A percentile compares a stretch with the other conserved stretches of the same genome.
These are phyloP conservation scores for Diorhabda carinulata DNA, from an alignment of 1,140 invertebrate genomes.

Conservation along the genomic window DNA sequence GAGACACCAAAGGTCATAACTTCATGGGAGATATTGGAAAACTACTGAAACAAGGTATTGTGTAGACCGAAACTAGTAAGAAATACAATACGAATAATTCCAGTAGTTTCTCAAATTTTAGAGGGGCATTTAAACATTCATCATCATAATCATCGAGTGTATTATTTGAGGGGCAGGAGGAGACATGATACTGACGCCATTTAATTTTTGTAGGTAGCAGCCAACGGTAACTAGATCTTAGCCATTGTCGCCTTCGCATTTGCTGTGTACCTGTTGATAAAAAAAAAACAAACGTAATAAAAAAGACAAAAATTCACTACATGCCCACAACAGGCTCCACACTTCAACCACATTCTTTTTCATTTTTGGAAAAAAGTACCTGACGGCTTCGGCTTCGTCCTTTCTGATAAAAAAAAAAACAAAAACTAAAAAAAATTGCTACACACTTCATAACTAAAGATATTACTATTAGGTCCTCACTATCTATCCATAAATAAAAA, in stretches of 20 bases:
- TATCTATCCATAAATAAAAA: too few relatives aligned
- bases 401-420: not conserved
- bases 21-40: too few relatives aligned
- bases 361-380: constrained; percentile 33
- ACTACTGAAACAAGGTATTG: too few relatives aligned
- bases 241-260: constrained; percentile 47
- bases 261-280: constrained; percentile 43
- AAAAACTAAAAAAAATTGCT: too few relatives aligned
- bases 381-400: constrained; percentile 40
- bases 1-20: too few relatives aligned
- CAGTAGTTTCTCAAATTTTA: too few relatives aligned
- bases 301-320: not conserved
- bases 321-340: constrained; percentile 6
- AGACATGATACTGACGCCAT: not conserved
- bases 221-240: constrained; percentile 40
- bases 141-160: not conserved
- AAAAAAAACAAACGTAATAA: constrained; percentile 6
- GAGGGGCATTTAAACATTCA: not conserved
- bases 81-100: too few relatives aligned
- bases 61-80: too few relatives aligned
- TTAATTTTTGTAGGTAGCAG: constrained; percentile 40
- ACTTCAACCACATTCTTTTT: constrained; percentile 24
- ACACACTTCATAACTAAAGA: too few relatives aligned
- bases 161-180: too few relatives aligned
- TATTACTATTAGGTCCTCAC: too few relatives aligned